Evolutionary conservation across 2,797 vertebrate genomes (phyloP).

Genomic region (Atherinosoma microstoma): DNA sequence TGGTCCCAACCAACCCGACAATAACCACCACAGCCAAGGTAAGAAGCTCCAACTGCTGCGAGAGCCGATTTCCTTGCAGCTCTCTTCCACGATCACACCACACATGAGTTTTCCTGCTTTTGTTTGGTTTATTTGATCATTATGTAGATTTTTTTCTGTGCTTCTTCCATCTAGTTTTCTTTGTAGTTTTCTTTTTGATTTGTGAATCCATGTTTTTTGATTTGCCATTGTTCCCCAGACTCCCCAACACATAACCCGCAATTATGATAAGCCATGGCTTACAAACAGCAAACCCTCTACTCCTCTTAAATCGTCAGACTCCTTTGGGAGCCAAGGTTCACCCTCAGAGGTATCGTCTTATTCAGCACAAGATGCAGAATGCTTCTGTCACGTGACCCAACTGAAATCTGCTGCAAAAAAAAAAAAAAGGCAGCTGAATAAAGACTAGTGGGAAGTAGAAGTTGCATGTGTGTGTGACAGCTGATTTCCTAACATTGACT

Average conservation of each 20-base stretch:
- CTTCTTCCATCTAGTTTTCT: conserved; percentile 48
- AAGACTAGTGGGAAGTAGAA: not conserved
- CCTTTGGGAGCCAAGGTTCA: conserved; percentile 93
- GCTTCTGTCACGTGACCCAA: conserved; percentile 69
- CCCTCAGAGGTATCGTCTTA: conserved; percentile 97
- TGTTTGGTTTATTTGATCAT: conserved; percentile 37
- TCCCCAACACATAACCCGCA: conserved; percentile 97
- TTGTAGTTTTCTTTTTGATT: conserved; percentile 72
- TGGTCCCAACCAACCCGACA: conserved; percentile 75
- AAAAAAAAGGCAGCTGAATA: not conserved
- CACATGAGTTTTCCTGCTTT: conserved; percentile 18
- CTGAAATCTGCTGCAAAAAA: conserved; percentile 60
- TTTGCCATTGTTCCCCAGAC: conserved; percentile 96
- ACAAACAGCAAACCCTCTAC: conserved; percentile 99
- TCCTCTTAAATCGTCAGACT: conserved; percentile 96
- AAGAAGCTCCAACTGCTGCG: conserved; percentile 26
- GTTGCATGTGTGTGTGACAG: not conserved
- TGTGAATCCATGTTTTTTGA: conserved; percentile 84
- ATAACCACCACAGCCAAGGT: conserved; percentile 90
- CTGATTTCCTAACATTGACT: not conserved
- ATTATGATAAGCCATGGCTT: conserved; percentile 99
- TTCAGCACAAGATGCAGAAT: conserved; percentile 70
- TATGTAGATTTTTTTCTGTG: conserved; percentile 45
- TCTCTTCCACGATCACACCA: not conserved
- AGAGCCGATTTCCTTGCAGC: not conserved